A percentile compares a stretch with the other conserved stretches of the same genome.
These are phyloP conservation scores for Pseudanteris insignis DNA, from an alignment of 2,888 invertebrate genomes.

Conservation along the genomic window DNA sequence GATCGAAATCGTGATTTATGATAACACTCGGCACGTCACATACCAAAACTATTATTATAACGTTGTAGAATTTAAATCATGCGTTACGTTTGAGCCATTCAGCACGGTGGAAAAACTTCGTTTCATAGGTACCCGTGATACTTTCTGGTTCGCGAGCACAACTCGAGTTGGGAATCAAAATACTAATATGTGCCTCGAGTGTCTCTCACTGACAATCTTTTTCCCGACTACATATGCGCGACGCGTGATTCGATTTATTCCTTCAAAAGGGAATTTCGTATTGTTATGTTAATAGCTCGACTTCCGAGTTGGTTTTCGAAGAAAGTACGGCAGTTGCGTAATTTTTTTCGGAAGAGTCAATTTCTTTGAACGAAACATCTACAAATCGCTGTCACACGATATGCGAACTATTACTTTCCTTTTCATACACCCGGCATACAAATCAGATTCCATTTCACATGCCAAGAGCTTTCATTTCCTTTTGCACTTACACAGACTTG, in stretches of 20 bases:
- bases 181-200: slow-evolving; percentile 27
- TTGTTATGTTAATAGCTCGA: slow-evolving; percentile 32
- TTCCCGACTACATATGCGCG: slow-evolving; percentile 12
- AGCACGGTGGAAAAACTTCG: background rate
- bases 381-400: slow-evolving; percentile 31
- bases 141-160: slow-evolving; percentile 47
- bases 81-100: background rate
- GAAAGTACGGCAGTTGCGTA: slow-evolving; percentile 22
- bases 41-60: too few species aligned
- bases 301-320: slow-evolving; percentile 17
- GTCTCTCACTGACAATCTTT: slow-evolving; percentile 19
- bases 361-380: slow-evolving; percentile 19
- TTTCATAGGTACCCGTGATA: background rate
- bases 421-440: slow-evolving; percentile 3
- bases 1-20: too few species aligned
- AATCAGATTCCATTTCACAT: slow-evolving; percentile 12
- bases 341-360: slow-evolving; percentile 34
- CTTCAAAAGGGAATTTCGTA: slow-evolving; percentile 27
- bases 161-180: slow-evolving; percentile 10
- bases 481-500: too few species aligned
- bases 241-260: slow-evolving; percentile 25
- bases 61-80: background rate
- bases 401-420: slow-evolving; percentile 22
- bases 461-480: background rate
- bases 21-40: too few species aligned